A percentile compares a stretch with the other conserved stretches of the same genome.
phyloP scores from a whole-genome alignment of 92 coral and sea anemone species.

The Siderastrea radians region DNA sequence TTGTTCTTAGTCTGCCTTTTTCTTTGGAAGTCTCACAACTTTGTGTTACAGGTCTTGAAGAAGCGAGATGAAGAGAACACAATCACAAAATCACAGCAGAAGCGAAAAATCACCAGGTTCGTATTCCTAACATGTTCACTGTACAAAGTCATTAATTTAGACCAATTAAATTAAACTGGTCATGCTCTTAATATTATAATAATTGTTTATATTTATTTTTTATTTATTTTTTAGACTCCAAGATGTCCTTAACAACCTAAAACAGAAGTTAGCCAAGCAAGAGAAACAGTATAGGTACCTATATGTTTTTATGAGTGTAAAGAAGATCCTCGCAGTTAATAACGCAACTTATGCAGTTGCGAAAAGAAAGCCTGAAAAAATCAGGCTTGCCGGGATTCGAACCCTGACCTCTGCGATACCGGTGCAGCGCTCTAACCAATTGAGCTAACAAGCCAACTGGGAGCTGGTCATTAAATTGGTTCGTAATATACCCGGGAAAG shows the following conservation, averaged over 20 bases:
- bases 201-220: not conserved
- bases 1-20: too few relatives aligned
- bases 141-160: not conserved
- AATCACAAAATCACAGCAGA: slow-evolving; percentile 99
- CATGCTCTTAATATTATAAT: not conserved
- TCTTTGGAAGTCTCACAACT: not conserved
- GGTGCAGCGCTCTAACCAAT: too few relatives aligned
- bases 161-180: too few relatives aligned
- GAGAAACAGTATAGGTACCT: slow-evolving; percentile 93
- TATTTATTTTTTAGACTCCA: slow-evolving; percentile 74
- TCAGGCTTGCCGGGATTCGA: too few relatives aligned
- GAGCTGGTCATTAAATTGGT: too few relatives aligned
- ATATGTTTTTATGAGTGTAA: too few relatives aligned
- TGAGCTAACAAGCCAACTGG: too few relatives aligned
- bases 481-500: too few relatives aligned
- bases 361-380: too few relatives aligned
- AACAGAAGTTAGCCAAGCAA: slow-evolving; percentile 94
- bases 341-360: too few relatives aligned
- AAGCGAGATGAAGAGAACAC: slow-evolving; percentile 99
- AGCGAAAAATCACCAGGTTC: slow-evolving; percentile 96
- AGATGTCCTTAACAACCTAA: slow-evolving; percentile 93
- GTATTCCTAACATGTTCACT: not conserved
- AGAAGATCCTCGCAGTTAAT: too few relatives aligned
- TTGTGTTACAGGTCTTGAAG: slow-evolving; percentile 79
- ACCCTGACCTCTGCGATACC: too few relatives aligned